These are phyloP conservation scores for Astyanax mexicanus DNA, from an alignment of 2,797 vertebrate genomes.

Conservation along the genomic window DNA sequence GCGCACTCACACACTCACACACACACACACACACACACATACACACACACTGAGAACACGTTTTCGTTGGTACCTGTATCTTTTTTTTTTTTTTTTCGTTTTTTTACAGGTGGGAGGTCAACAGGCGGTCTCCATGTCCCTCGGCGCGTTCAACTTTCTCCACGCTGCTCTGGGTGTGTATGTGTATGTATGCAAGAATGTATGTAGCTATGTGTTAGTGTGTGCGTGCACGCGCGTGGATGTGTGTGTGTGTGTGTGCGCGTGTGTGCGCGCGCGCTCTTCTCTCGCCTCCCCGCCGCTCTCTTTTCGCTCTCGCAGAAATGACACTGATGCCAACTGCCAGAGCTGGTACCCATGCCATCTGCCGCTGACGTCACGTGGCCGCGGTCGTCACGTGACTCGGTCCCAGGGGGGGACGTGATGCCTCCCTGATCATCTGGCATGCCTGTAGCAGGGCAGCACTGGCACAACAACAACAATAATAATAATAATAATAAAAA, in stretches of 20 bases:
- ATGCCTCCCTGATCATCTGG: constrained; percentile 92
- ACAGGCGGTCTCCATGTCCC: constrained; percentile 68
- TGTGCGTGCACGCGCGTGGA: neutral
- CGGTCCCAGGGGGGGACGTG: constrained; percentile 84
- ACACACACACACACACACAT: neutral
- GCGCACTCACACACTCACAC: neutral
- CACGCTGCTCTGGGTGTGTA: constrained; percentile 17
- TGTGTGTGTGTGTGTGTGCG: neutral
- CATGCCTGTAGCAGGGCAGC: constrained; percentile 87
- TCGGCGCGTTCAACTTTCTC: constrained; percentile 76
- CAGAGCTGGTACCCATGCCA: constrained; percentile 95
- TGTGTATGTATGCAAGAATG: too few species aligned
- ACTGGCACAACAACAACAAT: constrained; percentile 86
- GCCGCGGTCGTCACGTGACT: constrained; percentile 87
- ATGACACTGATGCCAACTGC: constrained; percentile 95
- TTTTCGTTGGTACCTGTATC: constrained; percentile 60
- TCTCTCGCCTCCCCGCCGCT: constrained; percentile 81
- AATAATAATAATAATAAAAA: constrained; percentile 46
- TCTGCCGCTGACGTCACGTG: constrained; percentile 93
- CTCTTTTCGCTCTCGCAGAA: constrained; percentile 91
- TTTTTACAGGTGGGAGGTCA: constrained; percentile 73
- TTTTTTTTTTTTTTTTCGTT: neutral
- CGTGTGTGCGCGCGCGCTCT: constrained; percentile 61
- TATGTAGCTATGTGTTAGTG: neutral
- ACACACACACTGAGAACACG: neutral